Base-by-base conservation (phyloP, 2,797 vertebrate species). In the Benthosema pterotum region DNA sequence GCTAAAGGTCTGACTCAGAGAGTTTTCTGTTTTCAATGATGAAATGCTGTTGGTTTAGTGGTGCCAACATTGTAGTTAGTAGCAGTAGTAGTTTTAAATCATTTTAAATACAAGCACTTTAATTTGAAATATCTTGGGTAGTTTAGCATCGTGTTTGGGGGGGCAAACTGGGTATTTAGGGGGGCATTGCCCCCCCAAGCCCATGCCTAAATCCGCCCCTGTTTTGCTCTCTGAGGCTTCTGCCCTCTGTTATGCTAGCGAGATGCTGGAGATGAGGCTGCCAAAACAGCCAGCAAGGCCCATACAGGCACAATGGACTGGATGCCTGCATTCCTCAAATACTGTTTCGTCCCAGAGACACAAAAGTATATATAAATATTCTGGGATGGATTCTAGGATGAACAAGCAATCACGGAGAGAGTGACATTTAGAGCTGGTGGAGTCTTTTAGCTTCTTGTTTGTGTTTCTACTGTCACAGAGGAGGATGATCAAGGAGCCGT, bases 211-310 rank as follows among this genome's bases (percentile, higher is more conserved):
- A n/a, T n/a, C n/a, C n/a, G n/a, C n/a, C n/a, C n/a, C n/a, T n/a
- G n/a, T 85, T 89, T 78, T 79, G 83, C 84, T 87, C 84, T 87
- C 79, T 82, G 82, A 90, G 84, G 84, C 83, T 84, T 83, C 77
- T 86, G 82, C 80, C 71, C 81, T 87, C 72, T 87, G 72, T 84
- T 87, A 63, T 85, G 77, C 78, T 82, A 67, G 65, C 84, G 58
- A 56, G 77, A 42, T 19, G 22, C 47, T 32, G 18, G 16, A 45
- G 47, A 19, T 22, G 57, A 52, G 48, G 11, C 25, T 64, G 61
- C 50, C 68, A 71, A 65, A 65, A 65, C 61, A 65, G 17, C 15
- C 17, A 55, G 22, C 42, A 18, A 25, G 42, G 67, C 57, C 60
- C 63, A n/a, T n/a, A n/a, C n/a, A 71, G 32, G 67, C 76, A 72